Percentiles rank a stretch among this genome's conserved stretches.
These are phyloP conservation scores for Carlito syrichta DNA, from an alignment of 2,113 vertebrate species.

Conservation along the genomic window DNA sequence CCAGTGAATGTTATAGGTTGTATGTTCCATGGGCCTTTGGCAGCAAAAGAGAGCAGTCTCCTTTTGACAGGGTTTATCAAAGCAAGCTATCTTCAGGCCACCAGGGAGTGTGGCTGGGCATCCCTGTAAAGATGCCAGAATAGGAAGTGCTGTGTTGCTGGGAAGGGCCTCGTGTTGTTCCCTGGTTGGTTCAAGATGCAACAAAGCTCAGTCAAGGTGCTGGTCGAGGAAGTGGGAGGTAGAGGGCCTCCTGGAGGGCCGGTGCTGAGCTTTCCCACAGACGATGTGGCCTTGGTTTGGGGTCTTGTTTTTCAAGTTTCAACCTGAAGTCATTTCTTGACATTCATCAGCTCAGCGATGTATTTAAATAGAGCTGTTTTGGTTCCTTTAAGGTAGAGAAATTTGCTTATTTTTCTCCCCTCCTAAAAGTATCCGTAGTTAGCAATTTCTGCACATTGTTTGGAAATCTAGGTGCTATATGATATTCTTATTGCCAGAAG, in stretches of 20 bases:
- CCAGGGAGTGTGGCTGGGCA: neutral
- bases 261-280: neutral
- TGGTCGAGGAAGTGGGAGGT: neutral
- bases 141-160: neutral
- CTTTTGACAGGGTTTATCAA: conserved; percentile 2
- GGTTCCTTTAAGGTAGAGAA: neutral
- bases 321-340: neutral
- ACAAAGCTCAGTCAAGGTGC: no score
- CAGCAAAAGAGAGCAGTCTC: neutral
- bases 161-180: neutral
- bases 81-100: neutral
- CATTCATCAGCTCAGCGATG: neutral
- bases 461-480: conserved; percentile 8
- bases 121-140: neutral
- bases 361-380: neutral
- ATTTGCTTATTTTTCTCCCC: neutral
- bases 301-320: neutral
- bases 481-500: neutral
- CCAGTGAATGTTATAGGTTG: neutral
- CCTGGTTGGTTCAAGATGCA: neutral
- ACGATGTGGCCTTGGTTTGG: neutral
- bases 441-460: conserved; percentile 3
- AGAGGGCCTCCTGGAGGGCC: neutral
- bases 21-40: neutral
- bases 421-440: neutral